These are phyloP conservation scores for Poecilus cupreus DNA, from an alignment of 2,888 invertebrate genomes.

Conservation along the genomic window DNA sequence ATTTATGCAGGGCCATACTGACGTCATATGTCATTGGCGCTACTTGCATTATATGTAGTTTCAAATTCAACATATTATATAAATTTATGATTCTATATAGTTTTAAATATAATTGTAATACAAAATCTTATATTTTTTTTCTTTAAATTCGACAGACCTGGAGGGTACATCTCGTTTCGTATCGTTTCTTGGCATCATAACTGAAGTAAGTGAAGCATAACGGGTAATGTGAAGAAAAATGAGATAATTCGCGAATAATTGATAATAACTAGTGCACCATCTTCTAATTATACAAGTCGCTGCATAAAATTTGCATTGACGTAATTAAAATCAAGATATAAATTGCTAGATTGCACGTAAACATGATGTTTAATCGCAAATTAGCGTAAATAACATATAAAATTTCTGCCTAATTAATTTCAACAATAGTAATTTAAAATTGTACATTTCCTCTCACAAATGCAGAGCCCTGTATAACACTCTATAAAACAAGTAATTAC, in stretches of 20 bases:
- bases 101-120: too few species aligned
- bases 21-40: too few species aligned
- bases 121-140: too few species aligned
- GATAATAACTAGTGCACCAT: background rate
- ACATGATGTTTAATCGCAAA: constrained; percentile 24
- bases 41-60: too few species aligned
- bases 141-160: too few species aligned
- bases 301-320: constrained; percentile 4
- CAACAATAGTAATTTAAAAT: constrained; percentile 45
- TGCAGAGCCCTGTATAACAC: constrained; percentile 32
- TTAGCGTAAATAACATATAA: constrained; percentile 42
- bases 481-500: constrained; percentile 44
- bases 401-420: constrained; percentile 45
- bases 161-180: too few species aligned
- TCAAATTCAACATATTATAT: too few species aligned
- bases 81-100: too few species aligned
- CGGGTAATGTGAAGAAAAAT: background rate
- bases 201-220: background rate
- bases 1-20: too few species aligned
- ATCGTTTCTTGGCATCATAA: too few species aligned
- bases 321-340: constrained; percentile 15
- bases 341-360: background rate
- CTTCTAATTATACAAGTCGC: too few species aligned
- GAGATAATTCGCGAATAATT: constrained; percentile 12
- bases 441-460: constrained; percentile 32